A percentile compares a stretch with the other conserved stretches of the same genome.
Evolutionary conservation across 2,888 invertebrate genomes (phyloP).

Genomic region (Baronia brevicornis): DNA sequence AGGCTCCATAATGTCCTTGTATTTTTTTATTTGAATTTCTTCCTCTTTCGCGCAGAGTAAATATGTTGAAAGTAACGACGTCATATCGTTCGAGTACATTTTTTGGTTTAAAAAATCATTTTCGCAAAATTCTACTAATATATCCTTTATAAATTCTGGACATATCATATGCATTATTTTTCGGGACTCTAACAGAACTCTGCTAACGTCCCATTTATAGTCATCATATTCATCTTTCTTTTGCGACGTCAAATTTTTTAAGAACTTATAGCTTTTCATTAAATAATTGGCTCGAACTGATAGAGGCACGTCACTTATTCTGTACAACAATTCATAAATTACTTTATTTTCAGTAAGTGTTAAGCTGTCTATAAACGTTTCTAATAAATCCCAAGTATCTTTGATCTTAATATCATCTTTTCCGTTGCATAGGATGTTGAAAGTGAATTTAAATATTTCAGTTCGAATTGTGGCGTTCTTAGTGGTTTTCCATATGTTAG

Average conservation of each 20-base stretch:
- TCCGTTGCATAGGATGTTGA: conserved; percentile 36
- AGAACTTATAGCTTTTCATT: conserved; percentile 38
- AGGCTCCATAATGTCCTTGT: conserved; percentile 33
- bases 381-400: conserved; percentile 37
- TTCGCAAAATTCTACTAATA: conserved; percentile 35
- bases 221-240: conserved; percentile 22
- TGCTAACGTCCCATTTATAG: conserved; percentile 21
- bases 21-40: conserved; percentile 34
- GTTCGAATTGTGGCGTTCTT: conserved; percentile 46
- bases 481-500: conserved; percentile 36
- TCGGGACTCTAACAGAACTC: conserved; percentile 28
- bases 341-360: conserved; percentile 41
- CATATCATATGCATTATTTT: conserved; percentile 35
- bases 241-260: conserved; percentile 27
- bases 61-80: conserved; percentile 34
- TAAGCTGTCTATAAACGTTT: conserved; percentile 43
- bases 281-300: conserved; percentile 35
- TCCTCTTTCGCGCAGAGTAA: conserved; percentile 33
- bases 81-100: conserved; percentile 16
- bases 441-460: conserved; percentile 43
- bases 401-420: conserved; percentile 28
- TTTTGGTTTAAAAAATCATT: conserved; percentile 26
- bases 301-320: conserved; percentile 30
- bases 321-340: conserved; percentile 35
- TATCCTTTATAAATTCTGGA: conserved; percentile 31